phyloP scores from a whole-genome alignment of 1,140 invertebrate species.

The Halesus radiatus region DNA sequence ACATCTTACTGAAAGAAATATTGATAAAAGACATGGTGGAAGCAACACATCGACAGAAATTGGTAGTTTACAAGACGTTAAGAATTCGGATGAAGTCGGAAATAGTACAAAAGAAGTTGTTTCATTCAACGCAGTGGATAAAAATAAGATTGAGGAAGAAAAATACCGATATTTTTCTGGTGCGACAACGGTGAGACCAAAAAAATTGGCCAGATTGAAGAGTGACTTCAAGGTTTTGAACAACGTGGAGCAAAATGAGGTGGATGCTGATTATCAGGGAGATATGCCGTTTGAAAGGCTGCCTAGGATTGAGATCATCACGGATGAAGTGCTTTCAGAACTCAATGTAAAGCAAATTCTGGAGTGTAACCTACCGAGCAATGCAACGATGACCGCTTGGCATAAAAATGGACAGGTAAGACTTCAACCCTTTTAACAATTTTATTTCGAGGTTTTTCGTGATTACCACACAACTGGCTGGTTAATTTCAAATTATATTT shows the following conservation, averaged over 20 bases:
- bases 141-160: too few species aligned
- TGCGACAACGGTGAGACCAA: too few species aligned
- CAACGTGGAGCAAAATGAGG: constrained; percentile 1
- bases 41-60: not conserved
- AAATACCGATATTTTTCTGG: too few species aligned
- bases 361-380: constrained; percentile 50
- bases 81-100: not conserved
- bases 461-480: too few species aligned
- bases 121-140: too few species aligned
- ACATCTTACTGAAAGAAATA: not conserved
- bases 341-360: constrained; percentile 54
- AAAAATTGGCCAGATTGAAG: too few species aligned
- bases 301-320: constrained; percentile 45
- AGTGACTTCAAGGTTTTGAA: not conserved
- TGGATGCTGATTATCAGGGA: constrained; percentile 45
- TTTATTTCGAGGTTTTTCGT: too few species aligned
- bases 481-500: too few species aligned
- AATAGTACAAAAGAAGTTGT: not conserved
- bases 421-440: not conserved
- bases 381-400: constrained; percentile 51
- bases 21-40: not conserved
- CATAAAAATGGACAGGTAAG: constrained; percentile 51
- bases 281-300: constrained; percentile 51
- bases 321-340: constrained; percentile 52
- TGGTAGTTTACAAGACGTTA: not conserved